phyloP scores from a whole-genome alignment of 2,113 vertebrate species.

The Elephas maximus region DNA sequence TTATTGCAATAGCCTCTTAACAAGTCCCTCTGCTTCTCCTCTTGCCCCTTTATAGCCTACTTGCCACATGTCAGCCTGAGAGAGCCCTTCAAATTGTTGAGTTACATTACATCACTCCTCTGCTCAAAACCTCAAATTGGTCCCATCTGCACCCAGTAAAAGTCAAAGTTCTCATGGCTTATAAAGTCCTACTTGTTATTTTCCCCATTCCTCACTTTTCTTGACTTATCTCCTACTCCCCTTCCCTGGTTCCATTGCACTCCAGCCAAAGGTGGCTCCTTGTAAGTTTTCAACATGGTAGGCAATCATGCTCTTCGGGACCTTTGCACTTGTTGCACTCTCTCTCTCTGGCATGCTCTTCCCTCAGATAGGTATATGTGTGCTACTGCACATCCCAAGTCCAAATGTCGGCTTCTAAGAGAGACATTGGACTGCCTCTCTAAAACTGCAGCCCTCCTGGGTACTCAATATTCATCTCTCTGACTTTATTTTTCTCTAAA shows the following conservation, averaged over 20 bases:
- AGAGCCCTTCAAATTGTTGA: neutral
- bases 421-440: accelerated
- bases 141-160: neutral
- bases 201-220: accelerated
- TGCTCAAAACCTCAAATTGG: neutral
- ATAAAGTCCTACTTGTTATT: neutral
- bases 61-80: constrained; percentile 1
- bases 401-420: neutral
- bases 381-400: accelerated
- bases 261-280: neutral
- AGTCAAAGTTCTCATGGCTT: neutral
- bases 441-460: accelerated
- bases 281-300: neutral
- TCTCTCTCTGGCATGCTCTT: neutral
- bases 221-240: neutral
- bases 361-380: accelerated
- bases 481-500: neutral
- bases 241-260: neutral
- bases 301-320: neutral
- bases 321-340: neutral
- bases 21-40: constrained; percentile 13
- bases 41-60: constrained; percentile 5
- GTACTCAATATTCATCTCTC: neutral
- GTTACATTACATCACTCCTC: neutral
- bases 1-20: constrained; percentile 40